Conservation (phyloP, 2,113 vertebrate species). For the Thryonomys swinderianus region DNA sequence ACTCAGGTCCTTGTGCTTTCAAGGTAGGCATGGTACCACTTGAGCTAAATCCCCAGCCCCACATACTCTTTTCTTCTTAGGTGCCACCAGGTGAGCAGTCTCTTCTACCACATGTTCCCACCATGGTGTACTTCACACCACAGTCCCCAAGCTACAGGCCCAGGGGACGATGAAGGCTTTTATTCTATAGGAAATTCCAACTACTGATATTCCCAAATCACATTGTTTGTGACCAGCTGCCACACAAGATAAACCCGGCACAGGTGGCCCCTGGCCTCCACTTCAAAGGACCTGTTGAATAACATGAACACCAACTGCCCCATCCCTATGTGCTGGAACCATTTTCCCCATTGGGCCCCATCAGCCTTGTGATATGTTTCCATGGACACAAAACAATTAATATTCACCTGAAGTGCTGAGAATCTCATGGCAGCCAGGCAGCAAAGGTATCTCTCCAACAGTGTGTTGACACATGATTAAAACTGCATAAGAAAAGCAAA, state of each 20-base stretch:
- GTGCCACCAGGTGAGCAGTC: neutral
- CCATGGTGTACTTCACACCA: neutral
- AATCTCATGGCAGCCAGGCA: fast-evolving
- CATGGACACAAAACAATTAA: neutral
- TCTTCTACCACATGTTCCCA: neutral
- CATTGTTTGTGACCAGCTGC: fast-evolving
- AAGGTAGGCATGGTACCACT: too few relatives aligned
- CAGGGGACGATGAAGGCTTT: neutral
- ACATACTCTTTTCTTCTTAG: neutral
- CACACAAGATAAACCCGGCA: fast-evolving
- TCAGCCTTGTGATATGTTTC: neutral
- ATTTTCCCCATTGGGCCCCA: fast-evolving
- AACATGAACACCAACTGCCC: fast-evolving
- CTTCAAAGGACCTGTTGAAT: neutral
- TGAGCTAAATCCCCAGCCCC: too few relatives aligned
- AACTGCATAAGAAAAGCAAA: neutral
- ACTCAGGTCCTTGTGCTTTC: too few relatives aligned
- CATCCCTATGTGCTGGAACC: neutral
- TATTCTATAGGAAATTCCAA: neutral
- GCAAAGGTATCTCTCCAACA: neutral
- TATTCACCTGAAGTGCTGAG: fast-evolving
- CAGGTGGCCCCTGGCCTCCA: neutral
- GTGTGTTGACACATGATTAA: neutral
- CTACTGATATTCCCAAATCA: fast-evolving
- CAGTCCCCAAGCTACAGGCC: neutral